Base-by-base conservation (phyloP, 1,140 invertebrate genomes). In the Chlorops oryzae region DNA sequence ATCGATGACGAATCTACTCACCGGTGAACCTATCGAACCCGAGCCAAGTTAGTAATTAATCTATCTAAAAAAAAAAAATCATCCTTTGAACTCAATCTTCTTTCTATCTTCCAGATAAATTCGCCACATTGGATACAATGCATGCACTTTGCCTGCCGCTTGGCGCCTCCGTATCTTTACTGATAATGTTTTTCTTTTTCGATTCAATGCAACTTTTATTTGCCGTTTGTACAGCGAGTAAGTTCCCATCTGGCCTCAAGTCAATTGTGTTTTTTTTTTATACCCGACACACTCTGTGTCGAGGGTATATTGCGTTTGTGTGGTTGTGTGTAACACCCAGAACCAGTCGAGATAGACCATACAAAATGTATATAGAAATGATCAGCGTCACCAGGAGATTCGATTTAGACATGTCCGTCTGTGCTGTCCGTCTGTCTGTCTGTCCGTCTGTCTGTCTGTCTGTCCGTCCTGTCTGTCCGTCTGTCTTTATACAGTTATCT, bases 101-200 rank as follows among this genome's bases (percentile, higher is more conserved):
- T 15, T 5, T 51, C 23, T 25, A 41, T 37, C 6, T 47, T 54
- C 17, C 56, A 58, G 70, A 63, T 55, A 70, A 69, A 46, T 72
- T 72, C 47, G 70, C 70, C 17, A 97, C 93, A 0, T 75, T 98
- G 64, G 93, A 96, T 74, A 93, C 92, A 49, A 91, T 96, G 85
- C 94, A 98, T 75, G 95, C 94, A 55, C 81, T 97, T 59, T 96
- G 94, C 79, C 80, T 98, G 71, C 95, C 95, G 47, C 80, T 98
- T 42, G 92, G 92, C 66, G 94, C 95, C 59, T 96, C 93, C 50
- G 86, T 96, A 59, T 96, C 94, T 47, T 80, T 98, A 49, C 83
- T 98, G 17, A 84, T 97, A 54, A 97, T 98, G 94, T 98, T 97
- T 75, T 95, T 97, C 79, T 98, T 96, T 75, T 97, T 98, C 69